These are phyloP conservation scores for Dryobota labecula DNA, from an alignment of 2,888 invertebrate genomes.

Conservation along the genomic window DNA sequence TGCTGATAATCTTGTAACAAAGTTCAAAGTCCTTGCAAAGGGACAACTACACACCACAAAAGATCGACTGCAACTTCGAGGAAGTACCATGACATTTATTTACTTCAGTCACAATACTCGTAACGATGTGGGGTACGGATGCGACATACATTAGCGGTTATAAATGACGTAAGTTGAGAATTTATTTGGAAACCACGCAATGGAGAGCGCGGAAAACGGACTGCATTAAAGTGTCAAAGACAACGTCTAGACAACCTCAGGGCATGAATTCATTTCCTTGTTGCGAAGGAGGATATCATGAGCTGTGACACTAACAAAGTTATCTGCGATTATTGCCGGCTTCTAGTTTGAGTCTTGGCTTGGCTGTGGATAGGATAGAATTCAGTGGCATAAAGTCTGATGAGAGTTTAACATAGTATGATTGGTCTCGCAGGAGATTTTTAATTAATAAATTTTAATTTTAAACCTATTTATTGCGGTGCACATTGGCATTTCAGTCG, in stretches of 20 bases:
- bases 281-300: slow-evolving; percentile 13
- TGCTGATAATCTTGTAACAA: slow-evolving; percentile 26
- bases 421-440: not conserved
- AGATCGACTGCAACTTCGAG: slow-evolving; percentile 39
- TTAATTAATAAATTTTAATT: too few species aligned
- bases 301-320: slow-evolving; percentile 9
- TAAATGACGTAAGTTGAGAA: slow-evolving; percentile 64
- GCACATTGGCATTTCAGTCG: not conserved
- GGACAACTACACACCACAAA: slow-evolving; percentile 35
- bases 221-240: slow-evolving; percentile 64
- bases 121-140: slow-evolving; percentile 65
- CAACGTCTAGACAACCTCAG: slow-evolving; percentile 50
- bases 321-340: slow-evolving; percentile 8
- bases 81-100: slow-evolving; percentile 51
- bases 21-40: slow-evolving; percentile 21
- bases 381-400: not conserved
- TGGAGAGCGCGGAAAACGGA: slow-evolving; percentile 47
- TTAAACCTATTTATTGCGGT: not conserved
- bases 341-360: not conserved
- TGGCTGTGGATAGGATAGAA: not conserved
- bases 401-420: not conserved
- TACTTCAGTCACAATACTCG: slow-evolving; percentile 56
- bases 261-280: slow-evolving; percentile 54
- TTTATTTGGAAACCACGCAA: slow-evolving; percentile 64
- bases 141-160: slow-evolving; percentile 65